A percentile compares a stretch with the other conserved stretches of the same genome.
Conservation (phyloP, 2,113 vertebrate species). For the Passer domesticus region DNA sequence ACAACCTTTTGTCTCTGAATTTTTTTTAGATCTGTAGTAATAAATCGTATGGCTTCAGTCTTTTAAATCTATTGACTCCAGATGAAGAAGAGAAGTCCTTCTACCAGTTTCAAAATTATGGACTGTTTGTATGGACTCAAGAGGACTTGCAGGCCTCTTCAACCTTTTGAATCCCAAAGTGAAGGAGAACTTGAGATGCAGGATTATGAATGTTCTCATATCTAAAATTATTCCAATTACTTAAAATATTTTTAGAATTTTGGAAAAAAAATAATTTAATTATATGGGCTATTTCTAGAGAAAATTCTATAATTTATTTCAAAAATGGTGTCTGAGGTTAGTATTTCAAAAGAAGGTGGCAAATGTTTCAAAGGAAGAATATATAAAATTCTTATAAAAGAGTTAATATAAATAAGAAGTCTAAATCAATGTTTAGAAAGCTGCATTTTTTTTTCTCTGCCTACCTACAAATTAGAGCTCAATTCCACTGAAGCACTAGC, state of each 20-base stretch:
- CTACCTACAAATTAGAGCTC: neutral
- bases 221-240: neutral
- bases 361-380: neutral
- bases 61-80: neutral
- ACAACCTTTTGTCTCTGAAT: neutral
- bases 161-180: neutral
- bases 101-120: neutral
- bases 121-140: neutral
- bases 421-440: neutral
- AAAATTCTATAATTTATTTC: neutral
- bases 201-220: neutral
- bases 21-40: neutral
- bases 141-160: neutral
- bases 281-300: neutral
- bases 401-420: neutral
- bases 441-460: neutral
- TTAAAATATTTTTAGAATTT: neutral
- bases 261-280: neutral
- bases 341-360: rapidly evolving
- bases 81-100: neutral
- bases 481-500: neutral
- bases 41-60: neutral
- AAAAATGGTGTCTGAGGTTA: neutral
- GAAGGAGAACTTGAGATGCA: neutral
- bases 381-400: neutral